phyloP scores from a whole-genome alignment of 2,797 vertebrate genomes.

The Alauda arvensis region DNA sequence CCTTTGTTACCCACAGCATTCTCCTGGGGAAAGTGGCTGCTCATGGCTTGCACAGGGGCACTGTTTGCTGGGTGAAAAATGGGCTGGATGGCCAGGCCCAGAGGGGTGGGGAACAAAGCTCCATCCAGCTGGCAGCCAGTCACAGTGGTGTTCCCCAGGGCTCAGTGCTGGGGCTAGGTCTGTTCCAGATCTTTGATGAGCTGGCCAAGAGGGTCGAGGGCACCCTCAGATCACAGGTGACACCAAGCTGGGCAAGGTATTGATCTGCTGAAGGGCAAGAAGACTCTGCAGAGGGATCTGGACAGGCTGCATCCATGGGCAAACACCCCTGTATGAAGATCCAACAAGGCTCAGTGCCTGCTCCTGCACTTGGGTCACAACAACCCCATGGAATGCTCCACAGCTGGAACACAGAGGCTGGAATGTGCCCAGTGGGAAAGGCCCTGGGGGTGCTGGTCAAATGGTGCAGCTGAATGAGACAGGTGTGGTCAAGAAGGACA shows the following conservation, averaged over 20 bases:
- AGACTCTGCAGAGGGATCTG: background rate
- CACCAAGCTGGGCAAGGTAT: background rate
- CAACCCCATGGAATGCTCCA: too few species aligned
- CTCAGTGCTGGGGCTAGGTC: background rate
- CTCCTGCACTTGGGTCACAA: background rate
- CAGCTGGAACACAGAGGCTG: background rate
- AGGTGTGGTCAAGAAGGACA: background rate
- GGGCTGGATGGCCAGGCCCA: background rate
- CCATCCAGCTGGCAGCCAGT: background rate
- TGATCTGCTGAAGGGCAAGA: background rate
- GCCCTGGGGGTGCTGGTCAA: background rate
- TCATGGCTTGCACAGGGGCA: background rate
- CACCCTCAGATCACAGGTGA: background rate
- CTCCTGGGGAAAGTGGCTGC: background rate
- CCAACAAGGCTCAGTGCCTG: background rate
- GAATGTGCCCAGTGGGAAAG: background rate
- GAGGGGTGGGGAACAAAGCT: background rate
- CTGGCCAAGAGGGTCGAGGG: background rate
- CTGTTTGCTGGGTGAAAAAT: background rate
- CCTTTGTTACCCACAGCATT: background rate
- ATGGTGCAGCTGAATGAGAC: background rate
- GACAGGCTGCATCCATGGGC: background rate
- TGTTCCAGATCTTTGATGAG: background rate
- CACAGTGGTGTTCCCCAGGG: background rate
- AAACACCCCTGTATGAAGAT: background rate